phyloP scores from a whole-genome alignment of 1,140 invertebrate genomes.

The Trachelipus rathkii region DNA sequence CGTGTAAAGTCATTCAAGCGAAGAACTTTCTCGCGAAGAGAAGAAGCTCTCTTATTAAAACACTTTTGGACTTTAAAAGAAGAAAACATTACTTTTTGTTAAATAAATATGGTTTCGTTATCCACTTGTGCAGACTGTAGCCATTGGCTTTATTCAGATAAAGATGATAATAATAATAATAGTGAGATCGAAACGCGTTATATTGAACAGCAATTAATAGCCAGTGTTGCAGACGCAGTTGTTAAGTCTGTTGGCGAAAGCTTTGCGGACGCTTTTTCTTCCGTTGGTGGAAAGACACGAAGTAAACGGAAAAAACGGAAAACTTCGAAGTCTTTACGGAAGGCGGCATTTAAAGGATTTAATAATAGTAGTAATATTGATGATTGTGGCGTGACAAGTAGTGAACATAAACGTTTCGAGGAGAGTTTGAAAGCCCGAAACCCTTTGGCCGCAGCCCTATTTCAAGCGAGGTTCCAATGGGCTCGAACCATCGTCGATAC shows the following conservation, averaged over 20 bases:
- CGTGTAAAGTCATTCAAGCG: too few species aligned
- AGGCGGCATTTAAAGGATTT: neutral
- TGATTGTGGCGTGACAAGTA: too few species aligned
- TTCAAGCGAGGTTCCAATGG: neutral
- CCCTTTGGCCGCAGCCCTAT: neutral
- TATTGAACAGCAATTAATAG: neutral
- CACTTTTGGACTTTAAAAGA: too few species aligned
- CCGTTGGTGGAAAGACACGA: neutral
- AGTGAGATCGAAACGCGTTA: neutral
- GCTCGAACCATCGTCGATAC: neutral
- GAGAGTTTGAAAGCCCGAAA: neutral
- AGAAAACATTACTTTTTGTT: too few species aligned
- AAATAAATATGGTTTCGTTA: neutral
- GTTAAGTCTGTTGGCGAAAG: neutral
- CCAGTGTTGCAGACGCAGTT: neutral
- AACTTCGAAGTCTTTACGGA: neutral
- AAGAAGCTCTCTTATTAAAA: too few species aligned
- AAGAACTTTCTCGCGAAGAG: too few species aligned
- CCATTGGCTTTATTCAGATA: neutral
- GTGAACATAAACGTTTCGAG: neutral
- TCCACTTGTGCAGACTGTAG: neutral
- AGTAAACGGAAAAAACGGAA: neutral
- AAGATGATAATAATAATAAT: neutral
- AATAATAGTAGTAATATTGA: too few species aligned
- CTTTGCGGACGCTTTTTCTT: neutral